These are phyloP conservation scores for Rhopalosiphum nymphaeae DNA, from an alignment of 2,888 invertebrate genomes.

Conservation along the genomic window DNA sequence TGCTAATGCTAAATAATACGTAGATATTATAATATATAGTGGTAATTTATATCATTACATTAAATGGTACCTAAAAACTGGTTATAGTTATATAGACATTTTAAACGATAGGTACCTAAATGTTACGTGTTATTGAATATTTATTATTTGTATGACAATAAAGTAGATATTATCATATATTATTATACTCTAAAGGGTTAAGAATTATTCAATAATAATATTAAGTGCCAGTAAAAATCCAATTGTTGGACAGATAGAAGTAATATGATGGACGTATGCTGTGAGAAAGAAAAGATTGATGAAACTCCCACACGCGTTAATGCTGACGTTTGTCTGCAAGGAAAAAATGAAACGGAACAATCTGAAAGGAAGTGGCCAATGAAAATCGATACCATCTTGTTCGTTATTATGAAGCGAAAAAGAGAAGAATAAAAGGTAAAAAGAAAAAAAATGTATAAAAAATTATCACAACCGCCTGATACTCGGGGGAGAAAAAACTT, in stretches of 20 bases:
- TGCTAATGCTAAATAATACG: neutral
- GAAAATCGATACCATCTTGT: slow-evolving; percentile 52
- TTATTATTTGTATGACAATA: neutral
- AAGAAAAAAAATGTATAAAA: slow-evolving; percentile 25
- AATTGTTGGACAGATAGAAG: slow-evolving; percentile 6
- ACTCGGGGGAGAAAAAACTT: slow-evolving; percentile 32
- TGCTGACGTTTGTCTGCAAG: slow-evolving; percentile 47
- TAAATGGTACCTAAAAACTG: neutral
- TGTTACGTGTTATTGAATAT: neutral
- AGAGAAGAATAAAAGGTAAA: slow-evolving; percentile 3
- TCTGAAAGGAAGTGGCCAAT: slow-evolving; percentile 35
- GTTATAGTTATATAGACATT: neutral
- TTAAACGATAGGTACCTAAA: neutral
- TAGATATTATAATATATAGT: neutral
- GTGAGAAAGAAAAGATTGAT: slow-evolving; percentile 52
- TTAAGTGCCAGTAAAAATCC: neutral
- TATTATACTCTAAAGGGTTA: neutral
- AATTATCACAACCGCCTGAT: slow-evolving; percentile 27
- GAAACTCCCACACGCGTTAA: slow-evolving; percentile 21
- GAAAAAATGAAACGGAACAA: slow-evolving; percentile 13
- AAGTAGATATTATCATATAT: neutral
- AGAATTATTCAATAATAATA: slow-evolving; percentile 1
- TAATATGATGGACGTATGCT: slow-evolving; percentile 26
- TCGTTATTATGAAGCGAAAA: neutral
- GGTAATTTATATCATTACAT: neutral